Evolutionary conservation across 1,140 invertebrate species (phyloP), one percentile per base, ranked within the genome.

Genomic region (Drosophila azteca): DNA sequence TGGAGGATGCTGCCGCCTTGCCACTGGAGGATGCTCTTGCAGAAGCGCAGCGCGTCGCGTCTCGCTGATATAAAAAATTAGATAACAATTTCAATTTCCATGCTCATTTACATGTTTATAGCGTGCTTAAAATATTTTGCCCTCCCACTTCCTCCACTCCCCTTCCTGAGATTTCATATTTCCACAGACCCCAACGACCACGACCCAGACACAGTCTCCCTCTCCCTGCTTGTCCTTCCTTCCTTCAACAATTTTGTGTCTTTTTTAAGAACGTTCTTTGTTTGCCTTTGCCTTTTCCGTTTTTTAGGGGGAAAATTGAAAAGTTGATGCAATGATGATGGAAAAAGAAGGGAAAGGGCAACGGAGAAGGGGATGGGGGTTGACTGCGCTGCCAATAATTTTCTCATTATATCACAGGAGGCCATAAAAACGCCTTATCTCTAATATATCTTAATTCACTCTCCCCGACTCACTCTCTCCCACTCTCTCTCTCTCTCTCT

Each of bases 61-160:
- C 9, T 35, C 54, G 71, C 76, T 88, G 82, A 90, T 90, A 87
- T 90, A 84, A 88, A 87, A 88, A 84, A 89, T 88, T 88, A 88
- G 88, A 90, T 90, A 90, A 90, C 79, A 90, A 88, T 90, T 90
- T 90, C 88, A 90, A 90, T 90, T 90, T 90, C 88, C 88, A 88
- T 79, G 76, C 88, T 90, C 83, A 90, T 90, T 90, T 90, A 90
- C 88, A 90, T 90, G 79, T 84, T 88, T 88, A 90, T 90, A 84
- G 83, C 79, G 80, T 83, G 83, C 84, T 88, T 88, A 88, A 87
- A 87, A 88, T 88, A 88, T 88, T 79, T 83, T 68, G 55, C 43
- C 46, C 52, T 48, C 52, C 51, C 62, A 59, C 61, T 80, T 85
- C 58, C 82, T 68, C 4, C 24, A 3, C 17, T 20, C 4, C 24